Evolutionary conservation across 2,888 invertebrate species (phyloP).

Genomic region (Lottia gigantea): DNA sequence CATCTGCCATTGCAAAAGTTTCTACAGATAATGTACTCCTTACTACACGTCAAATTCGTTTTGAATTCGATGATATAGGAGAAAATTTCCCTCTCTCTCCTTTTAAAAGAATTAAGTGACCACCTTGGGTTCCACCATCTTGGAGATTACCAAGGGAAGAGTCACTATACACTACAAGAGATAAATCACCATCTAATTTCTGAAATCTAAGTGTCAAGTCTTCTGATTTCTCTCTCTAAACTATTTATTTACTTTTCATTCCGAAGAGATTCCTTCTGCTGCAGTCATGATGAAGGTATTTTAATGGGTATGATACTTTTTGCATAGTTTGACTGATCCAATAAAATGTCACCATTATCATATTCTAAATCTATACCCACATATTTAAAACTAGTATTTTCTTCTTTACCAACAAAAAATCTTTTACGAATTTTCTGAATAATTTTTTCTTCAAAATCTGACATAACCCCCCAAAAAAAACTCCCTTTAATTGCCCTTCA

Average conservation of each 20-base stretch:
- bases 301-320: neutral
- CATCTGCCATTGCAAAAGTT: conserved; percentile 17
- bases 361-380: conserved; percentile 16
- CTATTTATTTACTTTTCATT: conserved; percentile 10
- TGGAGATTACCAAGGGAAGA: conserved; percentile 5
- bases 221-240: conserved; percentile 5
- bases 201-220: neutral
- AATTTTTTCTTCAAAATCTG: conserved; percentile 12
- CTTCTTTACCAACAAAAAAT: conserved; percentile 18
- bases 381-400: conserved; percentile 16
- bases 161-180: conserved; percentile 8
- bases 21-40: conserved; percentile 17
- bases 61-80: conserved; percentile 13
- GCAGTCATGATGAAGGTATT: neutral
- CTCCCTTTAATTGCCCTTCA: neutral
- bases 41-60: conserved; percentile 12
- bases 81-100: conserved; percentile 2
- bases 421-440: conserved; percentile 14
- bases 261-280: conserved; percentile 1
- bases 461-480: conserved; percentile 15
- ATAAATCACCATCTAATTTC: conserved; percentile 6
- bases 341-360: neutral
- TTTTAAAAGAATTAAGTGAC: conserved; percentile 12
- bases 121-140: conserved; percentile 16
- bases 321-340: neutral